phyloP scores from a whole-genome alignment of 2,797 vertebrate genomes.

The Mormyrops boulengeri region DNA sequence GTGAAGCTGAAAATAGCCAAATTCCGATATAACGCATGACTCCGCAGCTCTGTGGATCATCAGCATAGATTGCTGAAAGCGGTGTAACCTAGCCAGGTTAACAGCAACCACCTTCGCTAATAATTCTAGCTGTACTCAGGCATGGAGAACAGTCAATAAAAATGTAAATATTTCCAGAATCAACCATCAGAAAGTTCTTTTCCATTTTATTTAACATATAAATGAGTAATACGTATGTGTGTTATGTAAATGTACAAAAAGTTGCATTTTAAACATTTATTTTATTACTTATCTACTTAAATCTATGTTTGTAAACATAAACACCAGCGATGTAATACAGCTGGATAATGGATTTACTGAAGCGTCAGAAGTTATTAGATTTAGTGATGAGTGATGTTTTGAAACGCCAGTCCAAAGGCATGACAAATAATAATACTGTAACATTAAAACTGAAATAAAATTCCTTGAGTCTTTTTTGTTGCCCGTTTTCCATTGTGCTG shows the following conservation, averaged over 20 bases:
- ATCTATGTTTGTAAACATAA: background rate
- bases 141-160: background rate
- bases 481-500: background rate
- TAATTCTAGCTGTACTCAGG: background rate
- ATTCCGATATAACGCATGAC: conserved; percentile 5
- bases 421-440: background rate
- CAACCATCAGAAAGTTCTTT: background rate
- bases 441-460: background rate
- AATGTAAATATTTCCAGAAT: background rate
- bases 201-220: background rate
- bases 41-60: conserved; percentile 4
- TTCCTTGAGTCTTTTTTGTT: background rate
- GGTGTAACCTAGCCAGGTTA: background rate
- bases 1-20: background rate
- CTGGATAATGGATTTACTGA: background rate
- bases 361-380: background rate
- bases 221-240: background rate
- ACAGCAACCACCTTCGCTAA: background rate
- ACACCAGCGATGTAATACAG: background rate
- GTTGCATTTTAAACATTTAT: background rate
- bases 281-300: background rate
- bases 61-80: background rate
- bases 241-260: background rate
- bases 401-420: background rate
- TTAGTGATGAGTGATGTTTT: background rate